These are phyloP conservation scores for Steinernema feltiae DNA, from an alignment of 1,140 invertebrate species.

Conservation along the genomic window DNA sequence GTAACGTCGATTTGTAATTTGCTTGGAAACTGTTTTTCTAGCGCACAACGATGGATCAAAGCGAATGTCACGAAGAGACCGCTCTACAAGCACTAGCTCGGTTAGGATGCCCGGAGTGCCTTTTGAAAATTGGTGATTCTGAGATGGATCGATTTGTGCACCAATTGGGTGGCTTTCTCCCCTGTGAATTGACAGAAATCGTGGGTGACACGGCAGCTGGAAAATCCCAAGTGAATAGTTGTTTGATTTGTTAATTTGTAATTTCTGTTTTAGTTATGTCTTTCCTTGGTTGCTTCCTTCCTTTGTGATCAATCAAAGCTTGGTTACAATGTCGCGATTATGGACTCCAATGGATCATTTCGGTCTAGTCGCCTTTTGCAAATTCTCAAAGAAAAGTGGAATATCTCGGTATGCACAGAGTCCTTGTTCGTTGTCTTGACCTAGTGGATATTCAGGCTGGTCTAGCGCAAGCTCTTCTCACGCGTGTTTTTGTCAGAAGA, in stretches of 20 bases:
- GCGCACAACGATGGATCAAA: too few species aligned
- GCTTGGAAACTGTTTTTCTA: too few species aligned
- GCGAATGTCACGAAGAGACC: too few species aligned
- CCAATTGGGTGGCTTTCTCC: neutral
- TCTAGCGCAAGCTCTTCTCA: neutral
- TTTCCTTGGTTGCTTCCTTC: neutral
- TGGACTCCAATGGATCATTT: neutral
- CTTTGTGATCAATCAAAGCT: neutral
- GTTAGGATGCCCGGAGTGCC: neutral
- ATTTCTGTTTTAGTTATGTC: neutral
- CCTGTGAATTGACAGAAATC: neutral
- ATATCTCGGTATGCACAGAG: neutral
- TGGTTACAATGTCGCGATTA: neutral
- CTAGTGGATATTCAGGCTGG: neutral
- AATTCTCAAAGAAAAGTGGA: neutral
- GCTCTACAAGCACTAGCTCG: neutral
- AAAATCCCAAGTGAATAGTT: neutral
- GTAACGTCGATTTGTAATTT: too few species aligned
- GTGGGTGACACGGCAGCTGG: neutral
- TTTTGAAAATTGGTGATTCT: neutral
- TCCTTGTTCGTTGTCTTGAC: neutral
- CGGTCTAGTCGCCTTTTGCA: neutral
- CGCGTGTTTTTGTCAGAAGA: neutral
- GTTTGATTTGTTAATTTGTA: neutral
- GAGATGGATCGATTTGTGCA: neutral